Conservation (phyloP, 2,113 vertebrate genomes). For the Acrocephalus kingi region DNA sequence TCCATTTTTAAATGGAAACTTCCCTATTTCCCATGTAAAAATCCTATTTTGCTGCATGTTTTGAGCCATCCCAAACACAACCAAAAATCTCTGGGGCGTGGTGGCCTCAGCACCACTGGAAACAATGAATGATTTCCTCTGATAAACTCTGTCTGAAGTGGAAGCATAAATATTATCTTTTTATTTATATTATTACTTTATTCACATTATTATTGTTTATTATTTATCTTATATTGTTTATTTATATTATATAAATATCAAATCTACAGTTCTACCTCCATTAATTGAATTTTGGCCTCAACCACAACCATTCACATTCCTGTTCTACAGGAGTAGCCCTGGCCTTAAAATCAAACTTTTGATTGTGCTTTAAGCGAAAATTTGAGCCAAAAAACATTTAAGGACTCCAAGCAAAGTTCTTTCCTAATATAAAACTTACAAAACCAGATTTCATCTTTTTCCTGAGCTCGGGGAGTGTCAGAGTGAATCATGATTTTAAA, state of each 20-base stretch:
- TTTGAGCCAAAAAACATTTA: background rate
- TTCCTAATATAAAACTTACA: background rate
- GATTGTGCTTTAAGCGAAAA: background rate
- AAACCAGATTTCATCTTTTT: background rate
- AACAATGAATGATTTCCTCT: background rate
- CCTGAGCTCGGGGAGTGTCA: background rate
- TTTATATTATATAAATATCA: background rate
- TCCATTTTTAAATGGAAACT: background rate
- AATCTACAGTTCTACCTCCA: background rate
- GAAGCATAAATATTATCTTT: background rate
- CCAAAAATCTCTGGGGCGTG: background rate
- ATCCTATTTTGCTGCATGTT: background rate
- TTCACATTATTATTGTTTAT: background rate
- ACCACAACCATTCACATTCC: background rate
- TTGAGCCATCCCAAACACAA: background rate
- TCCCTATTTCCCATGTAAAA: background rate
- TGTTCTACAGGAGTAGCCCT: accelerated
- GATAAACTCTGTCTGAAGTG: background rate
- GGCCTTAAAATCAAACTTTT: background rate
- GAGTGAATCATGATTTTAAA: too few relatives aligned
- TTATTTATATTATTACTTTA: background rate
- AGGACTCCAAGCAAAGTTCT: background rate
- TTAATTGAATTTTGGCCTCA: background rate
- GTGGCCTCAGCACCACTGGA: background rate
- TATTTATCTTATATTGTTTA: background rate